Percentiles rank a stretch among this genome's conserved stretches.
Evolutionary conservation across 1,140 invertebrate genomes (phyloP).

Genomic region (Danaus melanippus): DNA sequence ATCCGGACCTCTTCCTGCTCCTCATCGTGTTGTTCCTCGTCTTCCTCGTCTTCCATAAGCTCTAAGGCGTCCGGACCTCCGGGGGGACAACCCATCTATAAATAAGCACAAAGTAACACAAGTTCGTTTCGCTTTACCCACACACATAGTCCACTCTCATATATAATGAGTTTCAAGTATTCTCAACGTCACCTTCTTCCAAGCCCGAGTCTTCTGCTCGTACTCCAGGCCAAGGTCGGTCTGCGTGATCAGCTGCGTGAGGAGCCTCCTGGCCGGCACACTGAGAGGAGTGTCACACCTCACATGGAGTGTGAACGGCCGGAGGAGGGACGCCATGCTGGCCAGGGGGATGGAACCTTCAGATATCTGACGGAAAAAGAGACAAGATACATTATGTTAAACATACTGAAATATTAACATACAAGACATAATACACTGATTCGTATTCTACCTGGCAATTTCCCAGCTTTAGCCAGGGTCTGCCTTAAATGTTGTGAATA

Average conservation of each 20-base stretch:
- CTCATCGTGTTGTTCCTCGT: conserved; percentile 41
- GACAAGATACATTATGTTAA: conserved; percentile 11
- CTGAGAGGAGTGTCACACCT: conserved; percentile 73
- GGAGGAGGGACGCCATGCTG: conserved; percentile 74
- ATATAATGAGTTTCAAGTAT: too few relatives aligned
- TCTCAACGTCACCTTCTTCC: conserved; percentile 71
- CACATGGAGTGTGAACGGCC: conserved; percentile 77
- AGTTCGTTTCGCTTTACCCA: too few relatives aligned
- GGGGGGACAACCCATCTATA: conserved; percentile 78
- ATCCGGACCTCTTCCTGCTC: conserved; percentile 22
- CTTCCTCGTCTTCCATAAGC: conserved; percentile 66
- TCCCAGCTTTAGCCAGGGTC: too few relatives aligned
- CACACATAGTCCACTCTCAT: too few relatives aligned
- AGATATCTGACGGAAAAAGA: conserved; percentile 66
- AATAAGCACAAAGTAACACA: too few relatives aligned
- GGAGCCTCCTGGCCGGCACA: conserved; percentile 74
- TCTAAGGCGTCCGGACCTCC: conserved; percentile 77
- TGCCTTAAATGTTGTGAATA: too few relatives aligned
- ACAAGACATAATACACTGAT: neutral
- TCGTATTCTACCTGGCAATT: too few relatives aligned
- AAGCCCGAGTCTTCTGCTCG: conserved; percentile 77
- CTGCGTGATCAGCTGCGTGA: conserved; percentile 82
- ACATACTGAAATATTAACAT: conserved; percentile 4
- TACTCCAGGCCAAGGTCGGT: conserved; percentile 81
- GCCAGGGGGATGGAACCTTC: conserved; percentile 74